Conservation (phyloP, 1,140 invertebrate species). For the Aporrectodea caliginosa region DNA sequence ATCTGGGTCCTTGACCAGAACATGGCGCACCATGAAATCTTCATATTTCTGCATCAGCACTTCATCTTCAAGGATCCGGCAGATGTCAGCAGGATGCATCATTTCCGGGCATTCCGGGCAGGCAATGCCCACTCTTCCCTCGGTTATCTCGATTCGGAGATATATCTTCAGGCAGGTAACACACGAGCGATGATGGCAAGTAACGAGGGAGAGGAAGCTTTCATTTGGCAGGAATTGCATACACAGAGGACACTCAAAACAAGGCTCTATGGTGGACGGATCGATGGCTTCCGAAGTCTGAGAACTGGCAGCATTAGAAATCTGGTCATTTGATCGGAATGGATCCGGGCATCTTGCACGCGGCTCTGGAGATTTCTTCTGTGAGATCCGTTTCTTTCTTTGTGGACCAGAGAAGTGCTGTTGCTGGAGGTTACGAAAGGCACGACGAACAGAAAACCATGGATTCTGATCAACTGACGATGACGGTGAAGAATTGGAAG, state of each 20-base stretch:
- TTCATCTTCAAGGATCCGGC: constrained; percentile 63
- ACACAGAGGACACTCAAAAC: constrained; percentile 71
- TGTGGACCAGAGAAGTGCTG: neutral
- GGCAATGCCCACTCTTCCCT: constrained; percentile 68
- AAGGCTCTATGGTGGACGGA: neutral
- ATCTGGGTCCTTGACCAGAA: constrained; percentile 87
- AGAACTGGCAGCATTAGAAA: neutral
- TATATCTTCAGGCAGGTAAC: constrained; percentile 74
- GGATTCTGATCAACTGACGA: neutral
- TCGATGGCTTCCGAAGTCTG: neutral
- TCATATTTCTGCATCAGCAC: constrained; percentile 83
- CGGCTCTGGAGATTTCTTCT: neutral
- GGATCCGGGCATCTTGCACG: neutral
- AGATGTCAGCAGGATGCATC: constrained; percentile 74
- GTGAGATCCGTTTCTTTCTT: too few relatives aligned
- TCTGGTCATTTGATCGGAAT: neutral
- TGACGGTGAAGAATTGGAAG: neutral
- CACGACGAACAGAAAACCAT: constrained; percentile 15
- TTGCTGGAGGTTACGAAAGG: constrained; percentile 20
- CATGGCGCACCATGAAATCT: constrained; percentile 88
- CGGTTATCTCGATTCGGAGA: constrained; percentile 60
- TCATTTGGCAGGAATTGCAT: constrained; percentile 64
- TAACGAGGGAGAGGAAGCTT: constrained; percentile 67
- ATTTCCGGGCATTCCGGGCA: constrained; percentile 89
- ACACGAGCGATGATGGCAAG: constrained; percentile 73